These are phyloP conservation scores for Drosophila histrio DNA, from an alignment of 2,888 invertebrate genomes.

Conservation along the genomic window DNA sequence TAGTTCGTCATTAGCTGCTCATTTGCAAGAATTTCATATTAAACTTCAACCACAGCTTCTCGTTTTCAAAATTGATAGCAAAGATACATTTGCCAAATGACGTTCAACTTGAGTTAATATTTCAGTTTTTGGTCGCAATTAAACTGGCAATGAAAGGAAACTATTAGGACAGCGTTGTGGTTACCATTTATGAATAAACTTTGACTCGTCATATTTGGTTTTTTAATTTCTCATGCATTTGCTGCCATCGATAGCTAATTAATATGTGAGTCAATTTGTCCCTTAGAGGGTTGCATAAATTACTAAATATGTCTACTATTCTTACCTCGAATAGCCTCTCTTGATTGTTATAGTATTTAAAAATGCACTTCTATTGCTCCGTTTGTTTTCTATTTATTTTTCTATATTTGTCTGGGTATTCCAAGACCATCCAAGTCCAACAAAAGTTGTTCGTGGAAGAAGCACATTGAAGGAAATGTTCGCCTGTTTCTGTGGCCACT, in stretches of 20 bases:
- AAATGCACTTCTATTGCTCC: too few species aligned
- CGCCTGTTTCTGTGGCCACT: too few species aligned
- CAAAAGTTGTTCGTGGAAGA: too few species aligned
- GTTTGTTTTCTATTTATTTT: too few species aligned
- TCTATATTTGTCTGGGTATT: too few species aligned
- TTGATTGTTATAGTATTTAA: too few species aligned
- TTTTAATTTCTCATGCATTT: neutral
- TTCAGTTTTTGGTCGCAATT: constrained; percentile 13
- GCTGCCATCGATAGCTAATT: neutral
- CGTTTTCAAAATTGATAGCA: constrained; percentile 8
- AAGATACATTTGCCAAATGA: neutral
- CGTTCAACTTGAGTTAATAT: constrained; percentile 14
- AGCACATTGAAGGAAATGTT: too few species aligned
- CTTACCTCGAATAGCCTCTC: too few species aligned
- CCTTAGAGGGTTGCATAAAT: too few species aligned
- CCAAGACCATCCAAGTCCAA: too few species aligned
- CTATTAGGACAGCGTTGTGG: neutral
- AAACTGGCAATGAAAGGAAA: neutral
- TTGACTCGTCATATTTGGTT: neutral
- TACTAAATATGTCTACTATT: too few species aligned
- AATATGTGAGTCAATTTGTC: too few species aligned
- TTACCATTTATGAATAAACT: neutral
- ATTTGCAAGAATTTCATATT: constrained; percentile 21
- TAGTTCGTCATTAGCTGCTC: constrained; percentile 49
- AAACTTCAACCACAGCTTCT: constrained; percentile 5